A percentile compares a stretch with the other conserved stretches of the same genome.
Evolutionary conservation across 1,140 invertebrate species (phyloP).

Genomic region (Zaprionus capensis): DNA sequence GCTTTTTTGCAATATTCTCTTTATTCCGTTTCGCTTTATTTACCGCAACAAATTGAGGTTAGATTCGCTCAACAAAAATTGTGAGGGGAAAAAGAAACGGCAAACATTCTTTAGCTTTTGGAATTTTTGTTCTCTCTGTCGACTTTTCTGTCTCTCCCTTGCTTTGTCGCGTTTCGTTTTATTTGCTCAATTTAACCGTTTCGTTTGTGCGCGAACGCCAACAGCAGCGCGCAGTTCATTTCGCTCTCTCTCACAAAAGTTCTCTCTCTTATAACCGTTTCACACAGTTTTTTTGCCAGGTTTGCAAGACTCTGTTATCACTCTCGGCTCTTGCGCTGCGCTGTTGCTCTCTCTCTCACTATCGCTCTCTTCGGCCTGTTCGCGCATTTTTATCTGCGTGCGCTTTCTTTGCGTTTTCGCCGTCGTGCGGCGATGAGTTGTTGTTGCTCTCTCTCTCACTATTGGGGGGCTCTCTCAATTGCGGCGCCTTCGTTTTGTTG

Average conservation of each 20-base stretch:
- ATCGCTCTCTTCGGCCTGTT: slow-evolving; percentile 23
- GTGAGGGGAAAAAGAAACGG: slow-evolving; percentile 29
- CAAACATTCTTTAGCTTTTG: slow-evolving; percentile 51
- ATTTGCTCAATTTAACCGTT: slow-evolving; percentile 50
- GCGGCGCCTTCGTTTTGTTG: slow-evolving; percentile 67
- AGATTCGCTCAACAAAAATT: slow-evolving; percentile 24
- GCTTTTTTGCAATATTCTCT: slow-evolving; percentile 20
- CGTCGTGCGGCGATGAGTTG: slow-evolving; percentile 25
- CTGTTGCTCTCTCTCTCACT: slow-evolving; percentile 30
- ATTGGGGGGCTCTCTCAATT: slow-evolving; percentile 7
- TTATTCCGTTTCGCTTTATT: slow-evolving; percentile 51
- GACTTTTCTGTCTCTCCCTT: neutral
- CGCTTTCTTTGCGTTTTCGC: slow-evolving; percentile 58
- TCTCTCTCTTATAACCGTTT: slow-evolving; percentile 65
- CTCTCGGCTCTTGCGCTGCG: slow-evolving; percentile 41
- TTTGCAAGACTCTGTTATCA: slow-evolving; percentile 58
- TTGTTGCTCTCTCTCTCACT: slow-evolving; percentile 22
- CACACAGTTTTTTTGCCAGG: slow-evolving; percentile 64
- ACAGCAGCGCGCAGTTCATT: slow-evolving; percentile 8
- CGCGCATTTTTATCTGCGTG: slow-evolving; percentile 53
- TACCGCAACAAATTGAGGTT: slow-evolving; percentile 55
- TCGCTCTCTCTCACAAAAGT: slow-evolving; percentile 4
- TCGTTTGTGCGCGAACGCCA: slow-evolving; percentile 18
- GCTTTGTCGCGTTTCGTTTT: slow-evolving; percentile 38
- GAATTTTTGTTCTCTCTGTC: slow-evolving; percentile 32